Evolutionary conservation across 2,113 vertebrate genomes (phyloP), one percentile per base, ranked within the genome.

Genomic region (Clarias gariepinus): DNA sequence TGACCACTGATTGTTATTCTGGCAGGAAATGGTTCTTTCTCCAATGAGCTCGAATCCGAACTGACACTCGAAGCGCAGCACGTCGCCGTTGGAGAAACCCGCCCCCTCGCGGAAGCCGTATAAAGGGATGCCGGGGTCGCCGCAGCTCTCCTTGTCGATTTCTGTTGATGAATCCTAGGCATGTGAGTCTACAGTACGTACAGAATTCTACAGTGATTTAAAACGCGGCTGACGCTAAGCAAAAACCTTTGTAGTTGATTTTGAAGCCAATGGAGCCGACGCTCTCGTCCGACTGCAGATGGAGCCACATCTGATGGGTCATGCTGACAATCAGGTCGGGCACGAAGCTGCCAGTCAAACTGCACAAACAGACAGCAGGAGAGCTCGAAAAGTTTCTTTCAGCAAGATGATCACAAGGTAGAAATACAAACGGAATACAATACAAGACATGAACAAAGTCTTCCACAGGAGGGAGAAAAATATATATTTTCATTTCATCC

Each of bases 1-100:
- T 87, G 98, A 99, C 98, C 98, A 99, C 92, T 99, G 98, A 93
- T 99, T 99, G 95, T 99, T 99, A 92, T 98, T 97, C 95, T 99
- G 97, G 94, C 98, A 99, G 92, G 96, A 95, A 94, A 99, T 98
- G 90, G 96, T 97, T 95, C 96, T 96, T 92, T 99, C 97, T 92
- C 98, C 98, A 83, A 99, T 99, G 91, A 99, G 95, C 95, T 99
- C 98, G 93, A 99, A 99, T 89, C 97, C 98, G 95, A 98, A 98
- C 90, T 99, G 98, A 93, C 98, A 99, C 91, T 99, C 97, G 89
- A 99, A 99, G 84, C 96, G 97, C 92, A 99, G 94, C 90, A 98
- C 94, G 90, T 98, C 95, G 87, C 97, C 96, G 86, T 99, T 99
- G 90, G 98, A 97, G 95, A 99, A 99, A 52, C 97, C 98, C 76